phyloP scores from a whole-genome alignment of 2,888 invertebrate species.

The Drosophila borealis region DNA sequence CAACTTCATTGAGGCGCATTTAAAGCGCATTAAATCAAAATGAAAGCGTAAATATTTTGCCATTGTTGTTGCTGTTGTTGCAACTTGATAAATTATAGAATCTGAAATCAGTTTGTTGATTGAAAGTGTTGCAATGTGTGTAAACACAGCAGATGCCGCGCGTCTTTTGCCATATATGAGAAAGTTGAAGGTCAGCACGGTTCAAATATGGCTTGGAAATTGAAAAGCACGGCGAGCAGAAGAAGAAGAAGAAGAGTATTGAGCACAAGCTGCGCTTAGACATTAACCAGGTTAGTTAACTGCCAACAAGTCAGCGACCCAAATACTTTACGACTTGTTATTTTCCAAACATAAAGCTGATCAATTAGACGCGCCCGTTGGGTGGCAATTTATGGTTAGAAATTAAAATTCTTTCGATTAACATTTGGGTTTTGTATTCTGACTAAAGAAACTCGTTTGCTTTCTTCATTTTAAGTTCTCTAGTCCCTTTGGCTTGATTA shows the following conservation, averaged over 20 bases:
- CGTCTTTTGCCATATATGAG: constrained; percentile 28
- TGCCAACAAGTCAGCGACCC: constrained; percentile 21
- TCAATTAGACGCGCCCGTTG: constrained; percentile 25
- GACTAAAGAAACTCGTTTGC: no score
- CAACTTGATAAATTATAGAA: constrained; percentile 48
- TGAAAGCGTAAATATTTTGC: constrained; percentile 75
- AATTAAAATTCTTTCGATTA: no score
- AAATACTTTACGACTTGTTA: constrained; percentile 20
- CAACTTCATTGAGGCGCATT: constrained; percentile 60
- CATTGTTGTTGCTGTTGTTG: constrained; percentile 8
- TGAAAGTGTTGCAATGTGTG: constrained; percentile 62
- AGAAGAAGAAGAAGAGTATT: constrained; percentile 7
- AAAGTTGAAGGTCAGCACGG: constrained; percentile 55
- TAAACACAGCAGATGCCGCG: constrained; percentile 8
- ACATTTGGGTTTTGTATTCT: no score
- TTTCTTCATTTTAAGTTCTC: no score
- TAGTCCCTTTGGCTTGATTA: no score
- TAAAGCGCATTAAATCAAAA: constrained; percentile 76
- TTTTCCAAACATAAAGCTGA: constrained; percentile 4
- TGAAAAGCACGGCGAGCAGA: constrained; percentile 4
- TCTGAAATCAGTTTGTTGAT: constrained; percentile 39
- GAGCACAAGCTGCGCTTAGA: constrained; percentile 38
- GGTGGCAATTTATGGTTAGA: neutral
- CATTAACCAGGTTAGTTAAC: constrained; percentile 44
- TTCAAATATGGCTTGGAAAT: constrained; percentile 46